phyloP scores from a whole-genome alignment of 2,797 vertebrate genomes.

The Xenopus petersii region DNA sequence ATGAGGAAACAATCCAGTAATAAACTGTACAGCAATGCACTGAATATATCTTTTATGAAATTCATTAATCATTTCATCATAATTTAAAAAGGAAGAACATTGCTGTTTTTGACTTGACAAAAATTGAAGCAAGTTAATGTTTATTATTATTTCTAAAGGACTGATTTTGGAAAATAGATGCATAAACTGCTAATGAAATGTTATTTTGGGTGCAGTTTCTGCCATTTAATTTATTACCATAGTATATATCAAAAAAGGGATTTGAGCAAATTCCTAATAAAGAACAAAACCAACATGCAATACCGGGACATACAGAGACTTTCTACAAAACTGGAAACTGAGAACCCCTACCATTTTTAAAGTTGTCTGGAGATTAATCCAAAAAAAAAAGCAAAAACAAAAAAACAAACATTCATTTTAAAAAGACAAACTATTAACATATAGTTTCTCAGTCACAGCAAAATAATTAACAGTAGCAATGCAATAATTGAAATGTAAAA shows the following conservation, averaged over 20 bases:
- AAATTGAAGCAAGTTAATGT: neutral
- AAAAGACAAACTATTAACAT: conserved; percentile 24
- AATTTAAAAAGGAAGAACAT: too few relatives aligned
- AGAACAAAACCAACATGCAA: conserved; percentile 49
- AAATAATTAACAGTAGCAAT: too few relatives aligned
- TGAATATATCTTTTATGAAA: too few relatives aligned
- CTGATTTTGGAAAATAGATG: neutral
- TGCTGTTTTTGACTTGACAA: neutral
- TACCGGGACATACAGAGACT: conserved; percentile 42
- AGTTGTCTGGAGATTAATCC: conserved; percentile 44
- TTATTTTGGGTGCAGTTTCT: neutral
- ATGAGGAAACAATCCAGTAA: too few relatives aligned
- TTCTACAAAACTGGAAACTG: conserved; percentile 42
- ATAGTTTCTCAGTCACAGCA: too few relatives aligned
- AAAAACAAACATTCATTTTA: conserved; percentile 43
- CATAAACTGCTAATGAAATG: neutral
- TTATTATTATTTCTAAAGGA: neutral
- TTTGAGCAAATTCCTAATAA: conserved; percentile 41
- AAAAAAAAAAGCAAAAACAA: conserved; percentile 46
- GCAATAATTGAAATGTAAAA: too few relatives aligned
- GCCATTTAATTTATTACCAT: neutral
- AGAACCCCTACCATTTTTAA: conserved; percentile 48
- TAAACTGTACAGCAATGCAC: too few relatives aligned
- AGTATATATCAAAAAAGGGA: neutral
- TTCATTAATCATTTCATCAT: too few relatives aligned